Evolutionary conservation across 2,888 invertebrate genomes (phyloP).

Genomic region (Cephus pulcher): DNA sequence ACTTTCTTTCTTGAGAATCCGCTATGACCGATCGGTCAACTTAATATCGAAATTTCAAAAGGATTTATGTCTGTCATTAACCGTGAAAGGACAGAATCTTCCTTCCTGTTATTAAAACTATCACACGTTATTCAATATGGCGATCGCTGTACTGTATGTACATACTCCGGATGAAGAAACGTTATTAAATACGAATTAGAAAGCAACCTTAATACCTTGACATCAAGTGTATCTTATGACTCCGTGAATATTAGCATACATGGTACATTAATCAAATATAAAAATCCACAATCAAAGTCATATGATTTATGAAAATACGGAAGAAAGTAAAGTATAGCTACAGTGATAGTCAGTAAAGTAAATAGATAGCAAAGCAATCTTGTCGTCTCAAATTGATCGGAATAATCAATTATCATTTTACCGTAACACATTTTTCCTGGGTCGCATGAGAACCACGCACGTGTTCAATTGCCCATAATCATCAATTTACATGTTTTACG

Average conservation of each 20-base stretch:
- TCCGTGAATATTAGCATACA: background rate
- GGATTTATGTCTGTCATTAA: background rate
- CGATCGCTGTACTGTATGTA: background rate
- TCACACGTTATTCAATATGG: background rate
- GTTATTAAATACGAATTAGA: conserved; percentile 1
- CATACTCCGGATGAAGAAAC: background rate
- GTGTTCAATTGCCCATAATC: background rate
- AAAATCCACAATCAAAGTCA: background rate
- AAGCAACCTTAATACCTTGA: background rate
- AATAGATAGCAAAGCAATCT: background rate
- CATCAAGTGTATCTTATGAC: background rate
- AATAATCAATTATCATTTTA: background rate
- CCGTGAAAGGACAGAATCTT: background rate
- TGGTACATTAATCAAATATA: background rate
- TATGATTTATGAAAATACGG: background rate
- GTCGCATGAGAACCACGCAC: background rate
- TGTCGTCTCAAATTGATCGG: background rate
- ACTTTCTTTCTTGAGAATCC: background rate
- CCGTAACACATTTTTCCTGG: background rate
- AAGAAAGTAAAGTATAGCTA: background rate
- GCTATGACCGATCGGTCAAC: background rate
- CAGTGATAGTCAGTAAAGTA: background rate
- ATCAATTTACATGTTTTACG: background rate
- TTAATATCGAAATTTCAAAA: background rate
- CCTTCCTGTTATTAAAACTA: background rate